Percentiles rank a stretch among this genome's conserved stretches.
Evolutionary conservation across 2,888 invertebrate genomes (phyloP).

Genomic region (Bibio marci): DNA sequence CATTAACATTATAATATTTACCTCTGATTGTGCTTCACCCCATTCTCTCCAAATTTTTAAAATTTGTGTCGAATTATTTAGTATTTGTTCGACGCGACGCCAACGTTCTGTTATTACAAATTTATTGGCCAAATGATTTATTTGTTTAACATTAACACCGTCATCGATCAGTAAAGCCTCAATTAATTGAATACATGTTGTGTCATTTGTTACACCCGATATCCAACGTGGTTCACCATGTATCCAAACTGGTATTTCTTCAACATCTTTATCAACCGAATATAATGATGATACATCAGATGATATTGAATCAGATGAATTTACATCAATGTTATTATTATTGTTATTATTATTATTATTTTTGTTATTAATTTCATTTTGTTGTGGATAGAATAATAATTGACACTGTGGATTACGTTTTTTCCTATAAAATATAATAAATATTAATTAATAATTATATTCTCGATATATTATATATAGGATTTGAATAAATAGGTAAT

Average conservation of each 20-base stretch:
- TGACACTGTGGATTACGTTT: too few relatives aligned
- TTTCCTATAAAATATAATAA: too few relatives aligned
- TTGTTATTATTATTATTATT: too few relatives aligned
- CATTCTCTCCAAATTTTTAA: slow-evolving; percentile 58
- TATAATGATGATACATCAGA: slow-evolving; percentile 1
- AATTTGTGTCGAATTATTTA: slow-evolving; percentile 49
- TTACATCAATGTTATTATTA: too few relatives aligned
- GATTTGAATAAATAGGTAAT: too few relatives aligned
- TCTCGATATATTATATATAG: too few relatives aligned
- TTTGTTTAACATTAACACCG: slow-evolving; percentile 13
- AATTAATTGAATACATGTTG: slow-evolving; percentile 65
- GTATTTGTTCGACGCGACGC: slow-evolving; percentile 53
- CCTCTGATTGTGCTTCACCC: slow-evolving; percentile 47
- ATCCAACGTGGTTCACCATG: slow-evolving; percentile 65
- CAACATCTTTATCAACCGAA: slow-evolving; percentile 6
- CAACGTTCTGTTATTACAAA: slow-evolving; percentile 54
- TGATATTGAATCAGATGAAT: slow-evolving; percentile 1
- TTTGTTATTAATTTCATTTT: too few relatives aligned
- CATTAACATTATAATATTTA: too few relatives aligned
- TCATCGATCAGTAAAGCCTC: slow-evolving; percentile 46
- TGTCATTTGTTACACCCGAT: slow-evolving; percentile 54
- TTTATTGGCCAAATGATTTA: slow-evolving; percentile 15
- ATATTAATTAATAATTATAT: too few relatives aligned
- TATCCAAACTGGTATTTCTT: slow-evolving; percentile 56
- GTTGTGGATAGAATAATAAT: too few relatives aligned